These are phyloP conservation scores for Ptyas mucosa DNA, from an alignment of 2,113 vertebrate genomes.

Conservation along the genomic window DNA sequence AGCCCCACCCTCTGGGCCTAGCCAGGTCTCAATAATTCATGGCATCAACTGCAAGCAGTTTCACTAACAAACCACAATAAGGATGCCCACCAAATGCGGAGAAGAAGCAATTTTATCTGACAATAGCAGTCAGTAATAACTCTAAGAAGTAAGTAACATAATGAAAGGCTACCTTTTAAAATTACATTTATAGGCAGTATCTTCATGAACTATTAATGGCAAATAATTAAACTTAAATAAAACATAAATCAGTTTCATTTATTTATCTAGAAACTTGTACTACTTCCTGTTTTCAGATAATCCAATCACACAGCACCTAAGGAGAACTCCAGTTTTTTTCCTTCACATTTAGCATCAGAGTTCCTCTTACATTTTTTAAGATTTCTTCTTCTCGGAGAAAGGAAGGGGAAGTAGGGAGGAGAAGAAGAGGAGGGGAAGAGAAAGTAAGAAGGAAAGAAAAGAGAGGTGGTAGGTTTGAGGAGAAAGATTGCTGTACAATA, in stretches of 20 bases:
- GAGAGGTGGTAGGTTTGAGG: too few species aligned
- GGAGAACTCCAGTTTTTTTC: background rate
- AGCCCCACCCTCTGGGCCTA: background rate
- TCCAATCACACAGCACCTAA: background rate
- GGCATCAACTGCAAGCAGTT: background rate
- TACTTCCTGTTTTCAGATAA: background rate
- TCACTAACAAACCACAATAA: background rate
- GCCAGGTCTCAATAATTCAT: background rate
- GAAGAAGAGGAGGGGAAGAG: too few species aligned
- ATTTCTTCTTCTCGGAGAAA: background rate
- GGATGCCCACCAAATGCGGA: background rate
- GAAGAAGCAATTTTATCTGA: background rate
- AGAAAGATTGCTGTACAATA: too few species aligned
- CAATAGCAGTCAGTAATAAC: background rate
- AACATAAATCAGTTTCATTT: background rate
- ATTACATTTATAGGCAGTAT: background rate
- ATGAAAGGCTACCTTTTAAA: background rate
- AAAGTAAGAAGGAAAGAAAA: too few species aligned
- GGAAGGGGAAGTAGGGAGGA: too few species aligned
- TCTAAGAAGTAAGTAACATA: background rate
- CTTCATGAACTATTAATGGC: background rate
- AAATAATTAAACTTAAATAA: background rate
- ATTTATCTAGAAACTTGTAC: background rate
- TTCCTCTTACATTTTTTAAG: background rate
- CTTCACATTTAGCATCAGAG: background rate